A percentile compares a stretch with the other conserved stretches of the same genome.
Conservation (phyloP, 2,888 invertebrate species). For the Pogonocherus hispidulus region DNA sequence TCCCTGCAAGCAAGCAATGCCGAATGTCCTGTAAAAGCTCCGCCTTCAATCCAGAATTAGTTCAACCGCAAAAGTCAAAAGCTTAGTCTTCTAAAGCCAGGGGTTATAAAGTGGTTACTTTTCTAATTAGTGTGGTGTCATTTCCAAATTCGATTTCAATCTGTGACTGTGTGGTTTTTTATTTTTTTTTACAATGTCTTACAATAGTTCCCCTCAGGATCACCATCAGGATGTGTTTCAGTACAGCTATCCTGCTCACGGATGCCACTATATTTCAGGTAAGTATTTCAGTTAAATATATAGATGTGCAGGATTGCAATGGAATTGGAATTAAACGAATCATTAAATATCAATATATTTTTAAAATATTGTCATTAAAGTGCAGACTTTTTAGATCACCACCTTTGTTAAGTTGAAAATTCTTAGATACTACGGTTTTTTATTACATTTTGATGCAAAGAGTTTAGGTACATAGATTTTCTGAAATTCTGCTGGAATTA, state of each 20-base stretch:
- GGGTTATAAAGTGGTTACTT: slow-evolving; percentile 45
- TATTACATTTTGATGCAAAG: no score
- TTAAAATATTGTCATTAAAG: no score
- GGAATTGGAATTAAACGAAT: no score
- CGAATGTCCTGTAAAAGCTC: slow-evolving; percentile 40
- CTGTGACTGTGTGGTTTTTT: neutral
- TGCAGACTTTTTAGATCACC: no score
- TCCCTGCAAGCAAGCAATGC: slow-evolving; percentile 49
- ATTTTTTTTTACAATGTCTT: slow-evolving; percentile 57
- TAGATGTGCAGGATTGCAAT: neutral
- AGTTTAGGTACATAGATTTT: no score
- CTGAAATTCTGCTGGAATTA: no score
- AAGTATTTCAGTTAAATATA: slow-evolving; percentile 7
- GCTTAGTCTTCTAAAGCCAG: slow-evolving; percentile 50
- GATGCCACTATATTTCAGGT: slow-evolving; percentile 63
- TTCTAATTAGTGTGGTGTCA: slow-evolving; percentile 37
- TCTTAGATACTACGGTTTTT: no score
- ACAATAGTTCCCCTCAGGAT: slow-evolving; percentile 60
- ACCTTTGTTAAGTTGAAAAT: no score
- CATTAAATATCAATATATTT: no score
- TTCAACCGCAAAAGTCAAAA: slow-evolving; percentile 48
- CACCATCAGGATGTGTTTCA: slow-evolving; percentile 62
- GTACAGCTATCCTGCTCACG: slow-evolving; percentile 60
- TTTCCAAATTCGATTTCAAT: slow-evolving; percentile 14
- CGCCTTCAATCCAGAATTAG: slow-evolving; percentile 52